These are phyloP conservation scores for Porites divaricata DNA, from an alignment of 92 coral and sea anemone genomes.

Conservation along the genomic window DNA sequence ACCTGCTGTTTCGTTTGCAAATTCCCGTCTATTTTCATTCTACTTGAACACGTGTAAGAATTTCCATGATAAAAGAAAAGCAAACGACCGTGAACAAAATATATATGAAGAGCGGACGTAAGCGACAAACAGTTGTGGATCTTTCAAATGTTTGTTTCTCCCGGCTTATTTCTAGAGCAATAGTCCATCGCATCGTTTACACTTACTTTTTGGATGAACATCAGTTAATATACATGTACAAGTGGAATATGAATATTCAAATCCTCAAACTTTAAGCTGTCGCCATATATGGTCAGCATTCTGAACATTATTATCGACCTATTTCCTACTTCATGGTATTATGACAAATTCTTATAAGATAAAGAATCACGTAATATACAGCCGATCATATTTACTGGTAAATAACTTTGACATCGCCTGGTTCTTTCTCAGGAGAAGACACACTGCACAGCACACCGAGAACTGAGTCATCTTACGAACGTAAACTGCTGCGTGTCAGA, in stretches of 20 bases:
- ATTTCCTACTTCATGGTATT: neutral
- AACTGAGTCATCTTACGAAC: conserved; percentile 64
- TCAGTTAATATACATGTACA: neutral
- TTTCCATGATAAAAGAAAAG: conserved; percentile 5
- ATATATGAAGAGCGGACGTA: too few species aligned
- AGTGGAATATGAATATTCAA: neutral
- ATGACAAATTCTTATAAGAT: neutral
- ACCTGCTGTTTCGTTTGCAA: neutral
- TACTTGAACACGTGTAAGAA: conserved; percentile 1
- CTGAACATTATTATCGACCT: neutral
- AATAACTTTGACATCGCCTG: neutral
- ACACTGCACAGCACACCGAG: conserved; percentile 38
- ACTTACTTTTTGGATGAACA: neutral
- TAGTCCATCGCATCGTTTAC: neutral
- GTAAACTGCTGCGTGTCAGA: conserved; percentile 79
- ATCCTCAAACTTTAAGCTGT: neutral
- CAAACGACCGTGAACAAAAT: neutral
- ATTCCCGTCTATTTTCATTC: neutral
- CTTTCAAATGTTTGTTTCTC: neutral
- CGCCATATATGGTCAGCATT: too few species aligned
- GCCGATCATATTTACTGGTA: conserved; percentile 6
- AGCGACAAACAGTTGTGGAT: too few species aligned
- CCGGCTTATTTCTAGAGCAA: neutral
- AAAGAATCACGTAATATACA: conserved; percentile 15
- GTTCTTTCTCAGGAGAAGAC: conserved; percentile 12